Evolutionary conservation across 2,888 invertebrate genomes (phyloP).

Genomic region (Encarsia formosa): DNA sequence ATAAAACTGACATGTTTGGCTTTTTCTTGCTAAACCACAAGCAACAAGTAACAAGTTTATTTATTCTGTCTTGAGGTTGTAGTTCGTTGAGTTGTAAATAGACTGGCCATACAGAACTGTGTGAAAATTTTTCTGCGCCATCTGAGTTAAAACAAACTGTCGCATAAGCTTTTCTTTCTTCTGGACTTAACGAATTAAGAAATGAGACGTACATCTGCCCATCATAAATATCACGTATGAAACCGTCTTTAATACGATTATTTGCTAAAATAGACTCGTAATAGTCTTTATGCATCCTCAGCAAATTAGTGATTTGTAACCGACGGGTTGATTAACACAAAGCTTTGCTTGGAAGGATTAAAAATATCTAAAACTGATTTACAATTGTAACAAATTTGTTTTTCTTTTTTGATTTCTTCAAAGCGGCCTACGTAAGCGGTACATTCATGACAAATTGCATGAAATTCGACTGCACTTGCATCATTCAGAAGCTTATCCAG

Average conservation of each 20-base stretch:
- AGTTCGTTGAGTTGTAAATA: constrained; percentile 8
- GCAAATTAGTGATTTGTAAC: constrained; percentile 1
- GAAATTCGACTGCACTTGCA: not conserved
- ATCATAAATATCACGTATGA: constrained; percentile 5
- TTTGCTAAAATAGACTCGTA: constrained; percentile 1
- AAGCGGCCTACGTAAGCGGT: not conserved
- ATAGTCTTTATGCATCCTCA: not conserved
- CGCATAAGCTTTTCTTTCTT: not conserved
- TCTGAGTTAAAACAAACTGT: constrained; percentile 3
- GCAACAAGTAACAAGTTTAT: not conserved
- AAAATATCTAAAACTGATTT: not conserved
- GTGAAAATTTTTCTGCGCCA: constrained; percentile 9
- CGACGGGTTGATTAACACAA: constrained; percentile 1
- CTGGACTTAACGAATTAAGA: not conserved
- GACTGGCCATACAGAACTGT: constrained; percentile 10
- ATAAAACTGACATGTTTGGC: constrained; percentile 4
- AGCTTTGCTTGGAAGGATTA: not conserved
- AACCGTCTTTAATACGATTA: not conserved
- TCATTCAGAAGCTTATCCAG: not conserved
- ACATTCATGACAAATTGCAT: not conserved
- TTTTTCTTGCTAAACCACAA: constrained; percentile 6
- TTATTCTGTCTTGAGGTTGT: not conserved
- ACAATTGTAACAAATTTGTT: not conserved
- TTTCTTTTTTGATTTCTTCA: not conserved
- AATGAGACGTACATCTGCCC: constrained; percentile 6